Evolutionary conservation across 2,888 invertebrate species (phyloP), one percentile per base, ranked within the genome.

Genomic region (Deilephila porcellus): DNA sequence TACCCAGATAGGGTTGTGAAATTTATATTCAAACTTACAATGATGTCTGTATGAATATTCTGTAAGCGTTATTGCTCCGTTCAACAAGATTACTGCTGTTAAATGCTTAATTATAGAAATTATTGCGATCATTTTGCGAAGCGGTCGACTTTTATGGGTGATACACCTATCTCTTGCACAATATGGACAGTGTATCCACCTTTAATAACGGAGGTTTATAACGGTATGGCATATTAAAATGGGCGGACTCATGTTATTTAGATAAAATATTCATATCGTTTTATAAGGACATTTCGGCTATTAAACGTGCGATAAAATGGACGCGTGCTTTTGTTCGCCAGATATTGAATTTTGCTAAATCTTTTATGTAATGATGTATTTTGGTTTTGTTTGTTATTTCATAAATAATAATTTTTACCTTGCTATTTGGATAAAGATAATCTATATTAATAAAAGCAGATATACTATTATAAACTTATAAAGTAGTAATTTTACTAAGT

Each of bases 41-140:
- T 29, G 29, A 64, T 73, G 73, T 71, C 62, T 74, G 63, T 74
- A 52, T 71, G 64, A 37, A 72, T 75, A 59, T 59, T 56, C 59
- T 56, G n/a, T 71, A 63, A 74, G 73, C 74, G 73, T 74, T 75
- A 77, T 72, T 62, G 71, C 71, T 73, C 74, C 60, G 20, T 76
- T 75, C 73, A 70, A 73, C 74, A 71, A 75, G 78, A 78, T 79
- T 78, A 76, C 75, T 75, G 75, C 75, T 74, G 76, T 75, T 73
- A 77, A 74, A 74, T 74, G 71, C 76, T 76, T 79, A 75, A 78
- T 79, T 77, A 75, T 71, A 72, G 73, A 71, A 77, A 77, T 76
- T 77, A 78, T 76, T 76, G 75, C 75, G 72, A 76, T 73, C 75
- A 75, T 76, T 74, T 75, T 60, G 75, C 74, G 45, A 60, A 70